Percentiles rank a stretch among this genome's conserved stretches.
phyloP scores from a whole-genome alignment of 2,797 vertebrate species.

The Artibeus lituratus region DNA sequence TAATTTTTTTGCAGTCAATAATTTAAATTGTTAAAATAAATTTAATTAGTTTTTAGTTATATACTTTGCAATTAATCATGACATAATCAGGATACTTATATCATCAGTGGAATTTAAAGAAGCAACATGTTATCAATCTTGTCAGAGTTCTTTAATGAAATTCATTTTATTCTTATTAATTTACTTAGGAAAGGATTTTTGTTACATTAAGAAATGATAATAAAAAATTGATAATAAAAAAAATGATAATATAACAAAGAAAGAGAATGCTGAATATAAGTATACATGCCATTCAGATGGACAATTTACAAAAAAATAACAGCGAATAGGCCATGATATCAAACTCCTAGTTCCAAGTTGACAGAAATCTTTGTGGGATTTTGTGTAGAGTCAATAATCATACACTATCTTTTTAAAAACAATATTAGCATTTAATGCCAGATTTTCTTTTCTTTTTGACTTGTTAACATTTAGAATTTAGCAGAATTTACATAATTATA shows the following conservation, averaged over 20 bases:
- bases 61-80: constrained; percentile 52
- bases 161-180: constrained; percentile 49
- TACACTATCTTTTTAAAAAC: background rate
- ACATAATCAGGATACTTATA: constrained; percentile 45
- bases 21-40: constrained; percentile 60
- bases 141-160: constrained; percentile 44
- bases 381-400: background rate
- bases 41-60: constrained; percentile 45
- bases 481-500: background rate
- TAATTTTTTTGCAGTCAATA: constrained; percentile 43
- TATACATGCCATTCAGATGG: background rate
- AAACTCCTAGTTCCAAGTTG: background rate
- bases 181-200: background rate
- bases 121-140: constrained; percentile 39
- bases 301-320: background rate
- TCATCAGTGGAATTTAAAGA: constrained; percentile 47
- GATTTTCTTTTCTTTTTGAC: background rate
- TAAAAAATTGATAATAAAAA: background rate
- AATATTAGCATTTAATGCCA: background rate
- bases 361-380: background rate
- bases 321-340: background rate
- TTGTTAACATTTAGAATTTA: background rate
- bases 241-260: background rate
- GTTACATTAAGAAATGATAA: background rate
- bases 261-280: background rate